phyloP scores from a whole-genome alignment of 2,888 invertebrate genomes.

The Netelia inedita region DNA sequence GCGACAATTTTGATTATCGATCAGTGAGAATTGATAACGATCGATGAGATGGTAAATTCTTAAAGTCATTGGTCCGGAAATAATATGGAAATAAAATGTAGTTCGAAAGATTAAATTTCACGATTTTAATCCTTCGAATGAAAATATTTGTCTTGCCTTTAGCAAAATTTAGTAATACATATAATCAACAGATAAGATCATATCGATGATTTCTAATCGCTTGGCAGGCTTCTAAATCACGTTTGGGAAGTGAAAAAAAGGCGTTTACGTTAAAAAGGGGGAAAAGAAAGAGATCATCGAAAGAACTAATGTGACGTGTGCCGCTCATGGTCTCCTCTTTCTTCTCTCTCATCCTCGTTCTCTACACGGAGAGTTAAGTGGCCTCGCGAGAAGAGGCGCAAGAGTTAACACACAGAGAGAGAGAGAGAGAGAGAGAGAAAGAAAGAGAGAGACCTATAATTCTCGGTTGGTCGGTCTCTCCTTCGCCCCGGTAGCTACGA shows the following conservation, averaged over 20 bases:
- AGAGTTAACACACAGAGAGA: conserved; percentile 48
- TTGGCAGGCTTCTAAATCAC: background rate
- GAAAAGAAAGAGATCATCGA: conserved; percentile 49
- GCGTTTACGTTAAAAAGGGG: conserved; percentile 6
- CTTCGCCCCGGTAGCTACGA: conserved; percentile 44
- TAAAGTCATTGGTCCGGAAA: too few species aligned
- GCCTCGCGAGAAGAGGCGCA: conserved; percentile 19
- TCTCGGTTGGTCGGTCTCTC: conserved; percentile 55
- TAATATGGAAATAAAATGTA: too few species aligned
- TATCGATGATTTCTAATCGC: conserved; percentile 22
- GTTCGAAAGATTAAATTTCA: background rate
- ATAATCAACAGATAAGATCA: conserved; percentile 32
- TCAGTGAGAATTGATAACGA: too few species aligned
- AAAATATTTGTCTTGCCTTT: background rate
- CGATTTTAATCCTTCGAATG: background rate
- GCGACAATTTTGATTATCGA: too few species aligned
- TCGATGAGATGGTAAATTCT: too few species aligned
- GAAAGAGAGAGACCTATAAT: conserved; percentile 56
- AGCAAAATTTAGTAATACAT: background rate
- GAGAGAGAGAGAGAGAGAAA: background rate
- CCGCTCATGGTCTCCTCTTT: conserved; percentile 5
- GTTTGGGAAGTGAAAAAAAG: conserved; percentile 24
- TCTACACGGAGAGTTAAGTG: conserved; percentile 43
- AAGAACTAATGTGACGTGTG: conserved; percentile 62
- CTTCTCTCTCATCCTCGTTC: conserved; percentile 1